Conservation (phyloP, 2,797 vertebrate genomes). For the Aldrovandia affinis region DNA sequence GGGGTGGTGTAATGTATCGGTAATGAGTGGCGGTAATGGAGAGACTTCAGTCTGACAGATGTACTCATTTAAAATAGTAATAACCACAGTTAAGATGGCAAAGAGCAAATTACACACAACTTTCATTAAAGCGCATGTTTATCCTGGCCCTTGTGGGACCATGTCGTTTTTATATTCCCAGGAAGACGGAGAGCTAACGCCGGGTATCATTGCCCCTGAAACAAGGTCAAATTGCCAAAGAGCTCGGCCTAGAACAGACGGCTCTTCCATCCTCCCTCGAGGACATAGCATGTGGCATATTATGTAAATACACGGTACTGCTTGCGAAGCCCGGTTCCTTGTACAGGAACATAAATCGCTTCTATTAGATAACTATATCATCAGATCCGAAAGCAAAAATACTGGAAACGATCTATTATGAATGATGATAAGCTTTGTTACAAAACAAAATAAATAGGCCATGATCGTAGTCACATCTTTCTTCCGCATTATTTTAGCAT, state of each 20-base stretch:
- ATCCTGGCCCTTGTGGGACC: slow-evolving; percentile 70
- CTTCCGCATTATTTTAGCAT: not conserved
- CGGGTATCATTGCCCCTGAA: slow-evolving; percentile 66
- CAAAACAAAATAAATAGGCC: not conserved
- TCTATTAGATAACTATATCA: not conserved
- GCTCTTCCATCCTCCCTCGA: slow-evolving; percentile 57
- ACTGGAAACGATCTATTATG: not conserved
- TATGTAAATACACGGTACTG: not conserved
- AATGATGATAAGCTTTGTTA: not conserved
- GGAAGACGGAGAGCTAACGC: slow-evolving; percentile 61
- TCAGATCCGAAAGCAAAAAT: not conserved
- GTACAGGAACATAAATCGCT: not conserved
- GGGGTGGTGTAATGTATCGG: slow-evolving; percentile 68
- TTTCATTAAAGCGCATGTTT: slow-evolving; percentile 74
- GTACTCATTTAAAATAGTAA: slow-evolving; percentile 84
- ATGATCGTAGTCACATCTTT: not conserved
- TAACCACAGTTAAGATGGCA: slow-evolving; percentile 82
- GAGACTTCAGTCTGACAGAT: slow-evolving; percentile 81
- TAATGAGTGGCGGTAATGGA: slow-evolving; percentile 85
- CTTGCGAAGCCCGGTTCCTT: slow-evolving; percentile 25
- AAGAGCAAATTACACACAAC: slow-evolving; percentile 79
- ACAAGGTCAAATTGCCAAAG: slow-evolving; percentile 74
- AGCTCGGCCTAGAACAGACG: slow-evolving; percentile 50
- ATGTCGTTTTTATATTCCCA: slow-evolving; percentile 63
- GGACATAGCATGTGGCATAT: slow-evolving; percentile 41